These are phyloP conservation scores for Theretra japonica DNA, from an alignment of 2,888 invertebrate species.

Conservation along the genomic window DNA sequence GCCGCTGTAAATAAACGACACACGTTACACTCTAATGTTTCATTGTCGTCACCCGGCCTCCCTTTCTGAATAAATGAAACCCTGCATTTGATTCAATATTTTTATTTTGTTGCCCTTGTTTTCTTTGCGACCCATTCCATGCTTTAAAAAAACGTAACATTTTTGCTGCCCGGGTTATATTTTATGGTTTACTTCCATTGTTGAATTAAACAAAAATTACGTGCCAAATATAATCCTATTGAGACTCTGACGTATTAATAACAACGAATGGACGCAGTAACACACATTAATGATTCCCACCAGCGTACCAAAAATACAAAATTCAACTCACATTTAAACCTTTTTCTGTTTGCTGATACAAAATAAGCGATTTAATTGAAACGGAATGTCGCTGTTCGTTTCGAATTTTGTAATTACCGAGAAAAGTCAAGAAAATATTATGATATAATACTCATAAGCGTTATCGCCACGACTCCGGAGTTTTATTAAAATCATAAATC, in stretches of 20 bases:
- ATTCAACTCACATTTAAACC: no score
- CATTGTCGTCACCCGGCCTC: constrained; percentile 59
- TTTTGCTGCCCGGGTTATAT: not conserved
- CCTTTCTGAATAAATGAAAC: constrained; percentile 49
- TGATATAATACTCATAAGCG: constrained; percentile 68
- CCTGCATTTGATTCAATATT: constrained; percentile 46
- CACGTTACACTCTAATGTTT: constrained; percentile 65
- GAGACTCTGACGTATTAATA: not conserved
- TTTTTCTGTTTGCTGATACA: no score
- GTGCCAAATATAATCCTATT: not conserved
- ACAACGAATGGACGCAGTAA: not conserved
- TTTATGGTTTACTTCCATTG: not conserved
- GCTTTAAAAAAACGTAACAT: not conserved
- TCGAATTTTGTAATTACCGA: constrained; percentile 53
- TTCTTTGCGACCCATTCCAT: constrained; percentile 46
- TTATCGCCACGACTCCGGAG: constrained; percentile 65
- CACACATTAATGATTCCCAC: not conserved
- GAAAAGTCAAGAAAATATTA: constrained; percentile 58
- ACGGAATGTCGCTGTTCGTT: not conserved
- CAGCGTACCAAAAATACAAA: no score
- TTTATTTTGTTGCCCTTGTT: constrained; percentile 34
- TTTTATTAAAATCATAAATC: constrained; percentile 85
- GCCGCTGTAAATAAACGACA: constrained; percentile 63
- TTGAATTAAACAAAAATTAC: not conserved
- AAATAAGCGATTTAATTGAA: not conserved